A percentile compares a stretch with the other conserved stretches of the same genome.
Conservation (phyloP, 2,797 vertebrate species). For the Gymnopithys bicolor region DNA sequence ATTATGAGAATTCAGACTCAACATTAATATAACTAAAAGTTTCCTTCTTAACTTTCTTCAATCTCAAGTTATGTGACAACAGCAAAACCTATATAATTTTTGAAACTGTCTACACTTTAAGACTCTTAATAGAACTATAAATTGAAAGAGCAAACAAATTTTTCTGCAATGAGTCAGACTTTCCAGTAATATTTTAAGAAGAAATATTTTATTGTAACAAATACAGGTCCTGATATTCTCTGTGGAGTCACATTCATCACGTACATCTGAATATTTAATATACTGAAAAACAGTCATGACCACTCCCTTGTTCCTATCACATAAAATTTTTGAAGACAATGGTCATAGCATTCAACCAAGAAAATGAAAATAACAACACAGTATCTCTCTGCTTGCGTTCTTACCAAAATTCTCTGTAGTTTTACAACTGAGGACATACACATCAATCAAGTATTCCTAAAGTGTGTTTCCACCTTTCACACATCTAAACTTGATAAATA, state of each 20-base stretch:
- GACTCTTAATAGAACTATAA: constrained; percentile 14
- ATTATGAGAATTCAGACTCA: constrained; percentile 4
- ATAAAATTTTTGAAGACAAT: constrained; percentile 44
- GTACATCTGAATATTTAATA: constrained; percentile 46
- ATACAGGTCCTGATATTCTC: constrained; percentile 2
- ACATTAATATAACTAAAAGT: constrained; percentile 21
- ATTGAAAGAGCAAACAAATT: background rate
- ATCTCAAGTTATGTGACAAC: background rate
- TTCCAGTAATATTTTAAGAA: background rate
- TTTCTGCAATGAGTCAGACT: background rate
- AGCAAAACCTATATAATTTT: constrained; percentile 30
- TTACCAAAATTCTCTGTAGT: constrained; percentile 56
- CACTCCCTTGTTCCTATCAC: constrained; percentile 41
- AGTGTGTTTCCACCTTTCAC: constrained; percentile 53
- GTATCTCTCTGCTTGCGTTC: constrained; percentile 31
- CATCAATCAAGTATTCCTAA: constrained; percentile 48
- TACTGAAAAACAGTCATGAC: constrained; percentile 41
- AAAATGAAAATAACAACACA: constrained; percentile 48
- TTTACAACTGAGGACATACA: constrained; percentile 49
- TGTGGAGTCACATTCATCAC: constrained; percentile 11
- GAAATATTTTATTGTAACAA: constrained; percentile 23
- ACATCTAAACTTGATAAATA: constrained; percentile 62
- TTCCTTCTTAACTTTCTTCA: background rate
- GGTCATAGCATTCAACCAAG: constrained; percentile 19
- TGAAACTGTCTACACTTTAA: constrained; percentile 34